A percentile compares a stretch with the other conserved stretches of the same genome.
phyloP scores from a whole-genome alignment of 1,140 invertebrate species.

The Panulirus ornatus region DNA sequence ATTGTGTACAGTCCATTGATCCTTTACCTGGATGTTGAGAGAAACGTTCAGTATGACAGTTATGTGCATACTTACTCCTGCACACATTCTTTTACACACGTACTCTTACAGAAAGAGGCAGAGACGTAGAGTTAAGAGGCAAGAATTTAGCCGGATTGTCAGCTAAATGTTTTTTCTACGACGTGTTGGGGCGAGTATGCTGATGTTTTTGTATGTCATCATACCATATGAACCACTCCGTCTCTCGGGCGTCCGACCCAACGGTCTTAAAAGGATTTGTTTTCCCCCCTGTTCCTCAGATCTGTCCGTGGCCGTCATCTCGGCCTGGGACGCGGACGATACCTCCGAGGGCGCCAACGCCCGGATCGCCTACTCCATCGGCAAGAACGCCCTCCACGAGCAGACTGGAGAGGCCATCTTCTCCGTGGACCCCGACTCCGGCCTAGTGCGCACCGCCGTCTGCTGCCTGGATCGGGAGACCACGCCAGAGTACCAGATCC shows the following conservation, averaged over 20 bases:
- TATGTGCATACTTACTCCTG: no score
- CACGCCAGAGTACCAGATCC: conserved; percentile 48
- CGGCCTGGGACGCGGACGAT: conserved; percentile 74
- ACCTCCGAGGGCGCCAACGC: conserved; percentile 56
- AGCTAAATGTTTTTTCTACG: no score
- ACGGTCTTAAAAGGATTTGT: neutral
- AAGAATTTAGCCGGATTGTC: no score
- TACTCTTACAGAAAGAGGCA: no score
- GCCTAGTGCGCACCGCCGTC: conserved; percentile 75
- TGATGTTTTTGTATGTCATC: no score
- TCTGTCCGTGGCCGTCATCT: conserved; percentile 49
- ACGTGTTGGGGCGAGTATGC: no score
- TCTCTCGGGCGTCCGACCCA: neutral
- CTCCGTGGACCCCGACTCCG: conserved; percentile 78
- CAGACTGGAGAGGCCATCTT: conserved; percentile 77
- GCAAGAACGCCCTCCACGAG: conserved; percentile 77
- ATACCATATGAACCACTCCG: no score
- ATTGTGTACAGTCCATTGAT: no score
- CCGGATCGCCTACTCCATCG: conserved; percentile 54
- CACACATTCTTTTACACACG: no score
- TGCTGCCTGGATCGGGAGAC: conserved; percentile 72
- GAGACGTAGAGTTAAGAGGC: no score
- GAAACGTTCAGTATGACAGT: no score
- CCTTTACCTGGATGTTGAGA: no score
- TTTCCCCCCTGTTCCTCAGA: conserved; percentile 32